These are phyloP conservation scores for Synodontis membranacea DNA, from an alignment of 2,113 vertebrate species.

Conservation along the genomic window DNA sequence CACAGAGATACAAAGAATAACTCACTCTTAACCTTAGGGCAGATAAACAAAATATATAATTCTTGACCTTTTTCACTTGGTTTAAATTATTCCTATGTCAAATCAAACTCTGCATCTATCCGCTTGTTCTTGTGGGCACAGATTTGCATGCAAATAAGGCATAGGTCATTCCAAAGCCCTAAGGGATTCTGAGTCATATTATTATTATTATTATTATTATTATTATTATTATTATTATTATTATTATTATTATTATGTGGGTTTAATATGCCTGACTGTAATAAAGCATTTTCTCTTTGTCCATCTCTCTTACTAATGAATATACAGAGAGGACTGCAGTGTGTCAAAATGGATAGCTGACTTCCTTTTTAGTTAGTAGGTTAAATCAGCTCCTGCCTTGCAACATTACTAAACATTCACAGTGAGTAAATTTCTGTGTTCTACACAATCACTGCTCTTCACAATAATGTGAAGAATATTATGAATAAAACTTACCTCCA, in stretches of 20 bases:
- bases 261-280: conserved; percentile 10
- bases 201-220: background rate
- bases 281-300: conserved; percentile 12
- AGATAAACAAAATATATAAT: background rate
- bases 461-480: background rate
- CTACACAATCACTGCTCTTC: too few species aligned
- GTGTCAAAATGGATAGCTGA: background rate
- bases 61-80: background rate
- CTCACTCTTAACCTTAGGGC: background rate
- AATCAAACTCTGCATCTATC: conserved; percentile 37
- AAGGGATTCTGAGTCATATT: conserved; percentile 38
- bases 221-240: background rate
- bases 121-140: conserved; percentile 28
- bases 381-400: background rate
- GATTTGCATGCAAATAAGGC: conserved; percentile 36
- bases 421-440: background rate
- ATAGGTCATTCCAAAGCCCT: conserved; percentile 31
- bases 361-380: background rate
- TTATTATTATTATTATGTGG: background rate
- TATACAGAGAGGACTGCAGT: background rate
- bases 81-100: conserved; percentile 30
- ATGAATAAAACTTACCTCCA: background rate
- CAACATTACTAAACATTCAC: background rate
- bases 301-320: conserved; percentile 6
- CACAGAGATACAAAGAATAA: background rate